Conservation (phyloP, 2,888 invertebrate species). For the Chelonus formosanus region DNA sequence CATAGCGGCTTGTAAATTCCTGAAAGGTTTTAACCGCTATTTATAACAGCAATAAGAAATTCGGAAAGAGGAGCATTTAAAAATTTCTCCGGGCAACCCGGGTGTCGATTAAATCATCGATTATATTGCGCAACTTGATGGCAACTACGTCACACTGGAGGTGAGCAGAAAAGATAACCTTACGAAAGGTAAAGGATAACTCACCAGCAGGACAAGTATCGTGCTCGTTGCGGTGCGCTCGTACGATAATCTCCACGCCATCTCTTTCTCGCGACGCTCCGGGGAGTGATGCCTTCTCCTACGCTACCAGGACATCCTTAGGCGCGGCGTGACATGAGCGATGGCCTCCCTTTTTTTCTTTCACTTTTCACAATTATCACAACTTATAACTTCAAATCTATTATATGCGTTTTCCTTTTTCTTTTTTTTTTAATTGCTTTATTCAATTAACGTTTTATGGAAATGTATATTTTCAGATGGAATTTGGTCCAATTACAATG, state of each 20-base stretch:
- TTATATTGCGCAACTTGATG: slow-evolving; percentile 9
- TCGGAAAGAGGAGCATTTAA: neutral
- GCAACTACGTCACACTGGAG: neutral
- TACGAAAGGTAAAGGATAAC: slow-evolving; percentile 43
- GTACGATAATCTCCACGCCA: slow-evolving; percentile 59
- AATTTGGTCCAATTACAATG: too few species aligned
- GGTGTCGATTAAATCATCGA: slow-evolving; percentile 29
- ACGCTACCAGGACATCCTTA: slow-evolving; percentile 54
- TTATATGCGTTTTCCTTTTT: neutral
- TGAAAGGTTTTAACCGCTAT: neutral
- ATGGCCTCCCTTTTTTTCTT: slow-evolving; percentile 8
- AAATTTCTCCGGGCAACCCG: slow-evolving; percentile 21
- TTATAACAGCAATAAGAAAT: neutral
- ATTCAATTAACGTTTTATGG: neutral
- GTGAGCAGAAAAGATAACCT: slow-evolving; percentile 27
- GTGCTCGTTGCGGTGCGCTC: slow-evolving; percentile 58
- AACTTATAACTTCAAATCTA: neutral
- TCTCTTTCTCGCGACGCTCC: slow-evolving; percentile 44
- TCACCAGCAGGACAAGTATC: slow-evolving; percentile 61
- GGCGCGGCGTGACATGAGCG: slow-evolving; percentile 42
- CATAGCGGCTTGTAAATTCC: too few species aligned
- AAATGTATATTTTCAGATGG: too few species aligned
- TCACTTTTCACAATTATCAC: slow-evolving; percentile 12
- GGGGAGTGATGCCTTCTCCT: slow-evolving; percentile 41
- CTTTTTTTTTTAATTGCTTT: neutral